A percentile compares a stretch with the other conserved stretches of the same genome.
phyloP scores from a whole-genome alignment of 2,113 vertebrate species.

The Benitochromis conjunctus region DNA sequence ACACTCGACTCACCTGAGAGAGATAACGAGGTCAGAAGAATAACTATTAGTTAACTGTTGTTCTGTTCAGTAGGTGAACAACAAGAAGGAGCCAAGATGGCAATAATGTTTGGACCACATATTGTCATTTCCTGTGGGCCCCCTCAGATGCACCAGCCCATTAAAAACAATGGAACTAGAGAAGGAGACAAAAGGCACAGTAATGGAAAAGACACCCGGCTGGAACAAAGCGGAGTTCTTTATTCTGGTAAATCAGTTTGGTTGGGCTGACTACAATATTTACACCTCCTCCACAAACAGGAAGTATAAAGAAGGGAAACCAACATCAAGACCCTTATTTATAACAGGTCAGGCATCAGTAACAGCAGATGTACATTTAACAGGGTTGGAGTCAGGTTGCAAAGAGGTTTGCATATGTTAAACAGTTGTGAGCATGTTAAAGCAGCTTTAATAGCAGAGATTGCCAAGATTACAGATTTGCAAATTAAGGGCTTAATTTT shows the following conservation, averaged over 20 bases:
- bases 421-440: neutral
- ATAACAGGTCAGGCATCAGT: neutral
- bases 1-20: conserved; percentile 20
- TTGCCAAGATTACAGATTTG: neutral
- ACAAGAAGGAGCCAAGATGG: neutral
- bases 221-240: neutral
- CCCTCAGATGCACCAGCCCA: neutral
- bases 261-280: fast-evolving
- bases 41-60: neutral
- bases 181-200: neutral
- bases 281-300: neutral
- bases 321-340: neutral
- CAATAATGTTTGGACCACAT: neutral
- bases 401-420: neutral
- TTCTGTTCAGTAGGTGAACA: neutral
- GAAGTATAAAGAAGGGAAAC: neutral
- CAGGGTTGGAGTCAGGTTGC: neutral
- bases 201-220: neutral
- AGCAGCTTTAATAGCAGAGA: neutral
- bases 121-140: neutral
- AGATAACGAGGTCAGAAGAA: neutral
- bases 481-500: neutral
- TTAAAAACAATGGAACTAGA: neutral
- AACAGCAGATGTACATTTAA: neutral
- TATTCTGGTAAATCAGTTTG: neutral